Evolutionary conservation across 2,797 vertebrate species (phyloP).

Genomic region (Lithobates sylvaticus): DNA sequence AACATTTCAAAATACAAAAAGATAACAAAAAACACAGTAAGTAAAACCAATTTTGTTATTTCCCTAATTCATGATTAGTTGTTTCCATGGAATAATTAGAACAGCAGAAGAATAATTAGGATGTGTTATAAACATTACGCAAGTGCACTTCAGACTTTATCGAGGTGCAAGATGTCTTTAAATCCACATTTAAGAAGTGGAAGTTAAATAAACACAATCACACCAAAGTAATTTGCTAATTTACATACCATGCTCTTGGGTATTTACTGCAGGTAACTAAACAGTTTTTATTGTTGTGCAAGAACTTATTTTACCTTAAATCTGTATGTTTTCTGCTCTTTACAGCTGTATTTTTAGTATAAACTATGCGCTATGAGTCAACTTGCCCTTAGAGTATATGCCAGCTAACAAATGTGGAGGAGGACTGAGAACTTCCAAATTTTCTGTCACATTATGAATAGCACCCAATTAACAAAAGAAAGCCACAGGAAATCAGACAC

Average conservation of each 20-base stretch:
- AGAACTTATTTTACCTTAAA: neutral
- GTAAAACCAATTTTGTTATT: slow-evolving; percentile 18
- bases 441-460: no score
- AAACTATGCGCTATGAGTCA: neutral
- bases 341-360: neutral
- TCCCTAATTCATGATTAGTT: slow-evolving; percentile 22
- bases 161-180: neutral
- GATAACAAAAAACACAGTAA: neutral
- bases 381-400: no score
- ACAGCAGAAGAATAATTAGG: slow-evolving; percentile 24
- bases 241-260: neutral
- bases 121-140: neutral
- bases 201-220: neutral
- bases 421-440: no score
- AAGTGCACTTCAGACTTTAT: neutral
- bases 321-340: neutral
- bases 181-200: neutral
- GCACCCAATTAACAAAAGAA: no score
- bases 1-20: slow-evolving; percentile 2
- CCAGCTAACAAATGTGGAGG: no score
- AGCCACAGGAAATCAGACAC: no score
- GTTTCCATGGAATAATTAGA: slow-evolving; percentile 16
- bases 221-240: neutral
- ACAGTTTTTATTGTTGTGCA: slow-evolving; percentile 14
- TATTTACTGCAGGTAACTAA: slow-evolving; percentile 22